These are phyloP conservation scores for Thalassophryne amazonica DNA, from an alignment of 2,797 vertebrate species.

Conservation along the genomic window DNA sequence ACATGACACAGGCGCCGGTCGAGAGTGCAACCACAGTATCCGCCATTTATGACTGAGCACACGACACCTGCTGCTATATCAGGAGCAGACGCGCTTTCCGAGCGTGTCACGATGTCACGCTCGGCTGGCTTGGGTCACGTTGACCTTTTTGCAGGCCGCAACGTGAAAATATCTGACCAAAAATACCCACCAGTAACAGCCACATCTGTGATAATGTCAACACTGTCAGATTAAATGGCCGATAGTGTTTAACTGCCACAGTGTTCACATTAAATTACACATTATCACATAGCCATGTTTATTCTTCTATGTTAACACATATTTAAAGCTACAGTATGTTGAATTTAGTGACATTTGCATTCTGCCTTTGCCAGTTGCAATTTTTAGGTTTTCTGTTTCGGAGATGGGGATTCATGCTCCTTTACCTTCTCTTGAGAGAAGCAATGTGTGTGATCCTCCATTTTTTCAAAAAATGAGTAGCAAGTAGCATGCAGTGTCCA, in stretches of 20 bases:
- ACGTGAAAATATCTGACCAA: constrained; percentile 5
- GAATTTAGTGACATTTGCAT: too few species aligned
- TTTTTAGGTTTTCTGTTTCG: too few species aligned
- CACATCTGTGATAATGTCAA: constrained; percentile 12
- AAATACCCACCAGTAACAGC: constrained; percentile 18
- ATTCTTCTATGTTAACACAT: too few species aligned
- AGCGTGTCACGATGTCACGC: constrained; percentile 8
- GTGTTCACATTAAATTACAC: too few species aligned
- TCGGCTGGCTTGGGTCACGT: constrained; percentile 23
- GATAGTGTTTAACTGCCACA: background rate
- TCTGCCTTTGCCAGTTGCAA: too few species aligned
- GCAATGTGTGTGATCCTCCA: too few species aligned
- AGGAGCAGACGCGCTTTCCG: constrained; percentile 38
- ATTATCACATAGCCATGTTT: too few species aligned
- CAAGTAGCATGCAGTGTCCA: too few species aligned
- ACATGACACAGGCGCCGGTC: constrained; percentile 46
- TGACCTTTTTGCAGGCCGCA: constrained; percentile 41
- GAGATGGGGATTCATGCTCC: too few species aligned
- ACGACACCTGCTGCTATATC: constrained; percentile 55
- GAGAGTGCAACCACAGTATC: constrained; percentile 60
- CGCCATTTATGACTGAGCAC: constrained; percentile 42
- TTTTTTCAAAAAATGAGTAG: too few species aligned
- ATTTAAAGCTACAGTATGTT: too few species aligned
- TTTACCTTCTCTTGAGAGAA: too few species aligned
- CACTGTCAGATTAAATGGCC: background rate